These are phyloP conservation scores for Epinephelus lanceolatus DNA, from an alignment of 2,113 vertebrate species.

Conservation along the genomic window DNA sequence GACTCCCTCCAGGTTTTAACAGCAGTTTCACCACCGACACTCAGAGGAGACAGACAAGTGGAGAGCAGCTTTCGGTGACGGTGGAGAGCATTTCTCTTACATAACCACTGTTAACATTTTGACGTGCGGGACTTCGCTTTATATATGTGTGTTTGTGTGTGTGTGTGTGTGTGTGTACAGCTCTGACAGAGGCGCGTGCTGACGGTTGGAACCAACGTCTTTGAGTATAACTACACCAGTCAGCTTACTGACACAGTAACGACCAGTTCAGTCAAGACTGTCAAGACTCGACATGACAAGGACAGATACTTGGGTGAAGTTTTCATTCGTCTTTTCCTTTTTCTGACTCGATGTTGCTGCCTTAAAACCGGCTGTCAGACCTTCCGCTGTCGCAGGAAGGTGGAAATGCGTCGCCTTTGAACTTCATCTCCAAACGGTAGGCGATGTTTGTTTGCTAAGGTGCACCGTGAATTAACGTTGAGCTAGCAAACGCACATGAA, in stretches of 20 bases:
- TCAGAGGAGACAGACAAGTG: slow-evolving; percentile 31
- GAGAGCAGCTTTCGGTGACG: slow-evolving; percentile 15
- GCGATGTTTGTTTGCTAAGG: slow-evolving; percentile 17
- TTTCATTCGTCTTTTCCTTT: background rate
- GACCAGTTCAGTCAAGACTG: background rate
- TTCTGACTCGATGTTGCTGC: background rate
- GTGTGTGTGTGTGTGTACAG: too few species aligned
- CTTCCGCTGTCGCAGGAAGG: slow-evolving; percentile 2
- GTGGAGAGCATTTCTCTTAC: background rate
- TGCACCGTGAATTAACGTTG: background rate
- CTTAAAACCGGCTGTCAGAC: background rate
- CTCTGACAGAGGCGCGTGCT: slow-evolving; percentile 15
- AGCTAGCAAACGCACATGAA: background rate
- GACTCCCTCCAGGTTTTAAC: slow-evolving; percentile 40
- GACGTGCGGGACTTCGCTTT: background rate
- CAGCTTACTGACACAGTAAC: background rate
- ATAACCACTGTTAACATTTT: background rate
- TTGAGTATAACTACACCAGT: background rate
- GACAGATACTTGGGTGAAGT: background rate
- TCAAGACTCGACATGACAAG: background rate
- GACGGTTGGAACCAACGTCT: background rate
- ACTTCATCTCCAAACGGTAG: slow-evolving; percentile 61
- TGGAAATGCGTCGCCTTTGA: slow-evolving; percentile 42
- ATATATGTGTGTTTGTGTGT: too few species aligned
- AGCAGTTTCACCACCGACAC: slow-evolving; percentile 35